Base-by-base conservation (phyloP, 2,888 invertebrate genomes). In the Caenorhabditis sinica region DNA sequence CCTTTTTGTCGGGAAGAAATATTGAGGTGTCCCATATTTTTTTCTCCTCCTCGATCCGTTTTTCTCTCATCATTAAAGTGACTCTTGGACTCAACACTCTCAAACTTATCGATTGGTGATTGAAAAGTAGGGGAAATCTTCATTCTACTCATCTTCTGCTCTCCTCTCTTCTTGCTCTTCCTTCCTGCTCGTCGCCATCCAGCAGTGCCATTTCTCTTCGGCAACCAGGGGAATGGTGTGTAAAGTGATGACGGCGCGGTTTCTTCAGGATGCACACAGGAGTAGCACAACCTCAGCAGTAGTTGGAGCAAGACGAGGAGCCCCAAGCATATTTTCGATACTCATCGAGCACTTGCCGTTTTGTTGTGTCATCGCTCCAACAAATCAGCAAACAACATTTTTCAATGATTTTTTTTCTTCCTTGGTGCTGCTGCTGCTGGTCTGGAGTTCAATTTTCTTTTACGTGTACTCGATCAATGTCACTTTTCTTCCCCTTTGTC, bases 221-320 rank as follows among this genome's bases (percentile, higher is more conserved):
- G 56, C 63, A 53, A 23, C 40, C 40, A 23, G 68, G 36, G n/a
- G 71, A 53, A 68, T 68, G 68, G 56, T 72, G 80, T 80, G 80
- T 80, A 80, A 80, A 80, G 80, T 80, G 80, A 80, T 80, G 80
- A 80, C 80, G 80, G 80, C 80, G 80, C 65, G 56, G 51, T 79
- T 71, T 72, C 66, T 73, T 65, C 77, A 51, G 71, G 40, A 61
- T 9, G 79, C 79, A 36, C 79, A 36, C 69, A 80, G 66, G 79
- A 79, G 79, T 77, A 72, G 80, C 61, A 20, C 63, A 69, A 36
- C 49, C 72, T 66, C 65, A 58, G 72, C 80, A 80, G 80, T 80
- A 80, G 80, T 45, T 45, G 56, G 53, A 76, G 63, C 65, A 65
- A 33, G 30, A 40, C 20, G 49, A 45, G 58, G 43, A 33, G 49